Conservation (phyloP, 1,140 invertebrate genomes). For the Oreohelix idahoensis region DNA sequence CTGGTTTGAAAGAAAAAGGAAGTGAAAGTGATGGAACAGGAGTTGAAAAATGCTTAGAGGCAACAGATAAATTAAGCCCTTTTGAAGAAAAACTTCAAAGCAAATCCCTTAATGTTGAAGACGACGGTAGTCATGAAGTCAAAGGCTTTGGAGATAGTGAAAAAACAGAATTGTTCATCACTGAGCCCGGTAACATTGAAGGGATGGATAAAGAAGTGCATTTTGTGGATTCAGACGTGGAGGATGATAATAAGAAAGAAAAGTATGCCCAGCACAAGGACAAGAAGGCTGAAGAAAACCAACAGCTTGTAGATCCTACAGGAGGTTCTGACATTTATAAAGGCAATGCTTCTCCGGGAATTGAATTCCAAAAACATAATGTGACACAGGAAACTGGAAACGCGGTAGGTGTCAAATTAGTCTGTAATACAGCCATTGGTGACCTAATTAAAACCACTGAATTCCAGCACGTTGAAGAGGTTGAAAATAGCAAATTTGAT, state of each 20-base stretch:
- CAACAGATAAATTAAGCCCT: neutral
- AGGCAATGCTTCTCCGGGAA: no score
- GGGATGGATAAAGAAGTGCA: neutral
- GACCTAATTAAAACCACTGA: neutral
- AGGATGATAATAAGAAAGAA: conserved; percentile 8
- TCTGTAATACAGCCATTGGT: neutral
- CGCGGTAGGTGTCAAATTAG: neutral
- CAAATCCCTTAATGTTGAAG: neutral
- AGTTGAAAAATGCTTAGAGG: neutral
- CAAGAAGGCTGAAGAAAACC: neutral
- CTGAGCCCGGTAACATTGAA: neutral
- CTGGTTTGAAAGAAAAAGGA: neutral
- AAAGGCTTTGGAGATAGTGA: neutral
- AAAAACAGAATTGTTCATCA: neutral
- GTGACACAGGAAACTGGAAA: neutral
- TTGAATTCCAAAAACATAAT: neutral
- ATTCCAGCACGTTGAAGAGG: neutral
- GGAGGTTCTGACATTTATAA: neutral
- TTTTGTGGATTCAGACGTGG: neutral
- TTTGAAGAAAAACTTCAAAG: neutral
- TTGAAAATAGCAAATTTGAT: conserved; percentile 27
- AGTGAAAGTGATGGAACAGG: neutral
- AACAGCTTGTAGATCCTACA: neutral
- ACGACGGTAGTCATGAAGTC: neutral
- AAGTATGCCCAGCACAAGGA: conserved; percentile 2